Base-by-base conservation (phyloP, 2,113 vertebrate species). In the Onychostoma macrolepis region DNA sequence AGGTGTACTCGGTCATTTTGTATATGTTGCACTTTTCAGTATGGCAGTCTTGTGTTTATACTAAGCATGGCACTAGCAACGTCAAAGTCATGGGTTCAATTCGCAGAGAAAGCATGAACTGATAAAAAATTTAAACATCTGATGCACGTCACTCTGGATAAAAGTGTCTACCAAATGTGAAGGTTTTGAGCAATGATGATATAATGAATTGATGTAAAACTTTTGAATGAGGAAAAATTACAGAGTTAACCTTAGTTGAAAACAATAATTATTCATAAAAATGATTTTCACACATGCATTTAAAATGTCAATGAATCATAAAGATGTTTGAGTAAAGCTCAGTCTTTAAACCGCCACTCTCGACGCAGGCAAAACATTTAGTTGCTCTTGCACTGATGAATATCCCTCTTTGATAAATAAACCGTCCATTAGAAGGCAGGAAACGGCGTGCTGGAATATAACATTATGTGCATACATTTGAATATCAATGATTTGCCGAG, bases 401-500 rank as follows among this genome's bases (percentile, higher is more conserved):
- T 24, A 41, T 75, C 75, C 65, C 26, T 72, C 8, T 79, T 58
- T 84, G 33, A 56, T 72, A n/a, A 80, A 56, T 86, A 80, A 69
- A 48, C 15, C 21, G 38, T n/a, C 41, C 28, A 67, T 48, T 36
- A 50, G 6, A 53, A 88, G 48, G 26, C 85, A 28, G 38, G n/a
- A 36, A 28, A 69, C 15, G 7, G 4, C 48, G 75, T 56, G 41
- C 28, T 45, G 65, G 63, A 81, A 65, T 89, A 45, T 79, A 58
- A 79, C 41, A 6, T 33, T 28, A 83, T 24, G n/a, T 53, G 45
- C 71, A 82, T 56, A 65, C 9, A 45, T 28, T 81, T 63, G 36
- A 67, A 82, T 41, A 67, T 33, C n/a, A 86, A 65, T 80, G 48
- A 71, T 86, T 85, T 45, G 83, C 71, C 19, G 83, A 65, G 86